Evolutionary conservation across 2,888 invertebrate species (phyloP).

Genomic region (Arge pagana): DNA sequence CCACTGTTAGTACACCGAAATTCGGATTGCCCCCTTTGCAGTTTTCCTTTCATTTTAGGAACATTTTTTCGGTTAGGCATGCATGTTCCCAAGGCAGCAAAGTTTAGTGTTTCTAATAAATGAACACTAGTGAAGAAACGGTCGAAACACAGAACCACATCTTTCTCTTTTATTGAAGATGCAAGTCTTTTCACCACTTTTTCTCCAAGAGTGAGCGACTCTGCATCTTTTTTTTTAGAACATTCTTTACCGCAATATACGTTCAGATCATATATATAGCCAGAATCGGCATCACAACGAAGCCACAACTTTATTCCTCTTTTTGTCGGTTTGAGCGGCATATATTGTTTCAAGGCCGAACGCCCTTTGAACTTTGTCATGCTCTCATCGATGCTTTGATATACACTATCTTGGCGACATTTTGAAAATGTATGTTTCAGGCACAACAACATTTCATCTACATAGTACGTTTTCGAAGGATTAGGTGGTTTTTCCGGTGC

Average conservation of each 20-base stretch:
- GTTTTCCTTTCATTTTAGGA: slow-evolving; percentile 38
- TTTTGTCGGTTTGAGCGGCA: slow-evolving; percentile 36
- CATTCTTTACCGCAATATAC: too few relatives aligned
- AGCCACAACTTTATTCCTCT: slow-evolving; percentile 40
- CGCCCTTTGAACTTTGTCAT: slow-evolving; percentile 41
- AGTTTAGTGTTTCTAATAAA: slow-evolving; percentile 34
- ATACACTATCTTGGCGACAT: slow-evolving; percentile 3
- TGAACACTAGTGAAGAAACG: slow-evolving; percentile 40
- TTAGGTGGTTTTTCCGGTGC: slow-evolving; percentile 15
- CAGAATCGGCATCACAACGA: slow-evolving; percentile 31
- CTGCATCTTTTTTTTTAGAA: slow-evolving; percentile 23
- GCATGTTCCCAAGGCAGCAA: slow-evolving; percentile 41
- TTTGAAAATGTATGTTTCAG: slow-evolving; percentile 9
- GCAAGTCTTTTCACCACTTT: slow-evolving; percentile 38
- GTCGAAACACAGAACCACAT: slow-evolving; percentile 41
- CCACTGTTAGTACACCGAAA: slow-evolving; percentile 33
- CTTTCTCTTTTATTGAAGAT: slow-evolving; percentile 32
- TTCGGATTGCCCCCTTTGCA: slow-evolving; percentile 36
- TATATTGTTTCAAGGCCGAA: slow-evolving; percentile 35
- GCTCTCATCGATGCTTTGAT: slow-evolving; percentile 35
- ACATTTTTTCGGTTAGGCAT: slow-evolving; percentile 37
- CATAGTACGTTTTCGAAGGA: slow-evolving; percentile 5
- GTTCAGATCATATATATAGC: too few relatives aligned
- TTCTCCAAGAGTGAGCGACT: slow-evolving; percentile 35
- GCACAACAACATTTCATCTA: slow-evolving; percentile 8